These are phyloP conservation scores for Zaprionus bogoriensis DNA, from an alignment of 2,888 invertebrate species.

Conservation along the genomic window DNA sequence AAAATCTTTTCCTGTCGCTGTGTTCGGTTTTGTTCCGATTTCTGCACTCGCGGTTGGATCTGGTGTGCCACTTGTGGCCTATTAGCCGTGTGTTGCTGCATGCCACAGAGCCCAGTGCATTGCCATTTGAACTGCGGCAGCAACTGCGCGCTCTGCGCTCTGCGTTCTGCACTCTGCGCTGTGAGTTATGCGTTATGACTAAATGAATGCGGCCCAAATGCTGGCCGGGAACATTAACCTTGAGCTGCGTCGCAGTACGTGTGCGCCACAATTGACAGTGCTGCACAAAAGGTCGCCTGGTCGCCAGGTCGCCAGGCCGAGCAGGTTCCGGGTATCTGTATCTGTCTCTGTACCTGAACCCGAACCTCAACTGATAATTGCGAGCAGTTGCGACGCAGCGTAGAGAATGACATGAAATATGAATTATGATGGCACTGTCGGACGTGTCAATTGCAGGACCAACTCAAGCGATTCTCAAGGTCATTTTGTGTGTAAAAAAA, in stretches of 20 bases:
- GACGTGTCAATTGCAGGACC: conserved; percentile 70
- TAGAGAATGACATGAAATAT: conserved; percentile 70
- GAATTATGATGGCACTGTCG: conserved; percentile 68
- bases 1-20: conserved; percentile 67
- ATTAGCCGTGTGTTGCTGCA: conserved; percentile 61
- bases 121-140: conserved; percentile 49
- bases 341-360: conserved; percentile 38
- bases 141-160: background rate
- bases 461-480: conserved; percentile 53
- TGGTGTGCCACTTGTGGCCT: conserved; percentile 61
- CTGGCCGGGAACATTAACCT: conserved; percentile 58
- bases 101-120: conserved; percentile 39
- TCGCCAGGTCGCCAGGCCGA: background rate
- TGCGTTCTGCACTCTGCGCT: too few relatives aligned
- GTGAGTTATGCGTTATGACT: conserved; percentile 21
- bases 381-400: conserved; percentile 53
- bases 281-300: conserved; percentile 16
- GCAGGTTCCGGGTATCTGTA: conserved; percentile 6
- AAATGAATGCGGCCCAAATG: conserved; percentile 17
- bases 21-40: background rate
- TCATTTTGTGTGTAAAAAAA: conserved; percentile 62
- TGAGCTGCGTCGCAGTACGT: conserved; percentile 55
- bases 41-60: conserved; percentile 1
- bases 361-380: conserved; percentile 56
- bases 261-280: conserved; percentile 65